Evolutionary conservation across 2,113 vertebrate genomes (phyloP).

Genomic region (Daphoenositta chrysoptera): DNA sequence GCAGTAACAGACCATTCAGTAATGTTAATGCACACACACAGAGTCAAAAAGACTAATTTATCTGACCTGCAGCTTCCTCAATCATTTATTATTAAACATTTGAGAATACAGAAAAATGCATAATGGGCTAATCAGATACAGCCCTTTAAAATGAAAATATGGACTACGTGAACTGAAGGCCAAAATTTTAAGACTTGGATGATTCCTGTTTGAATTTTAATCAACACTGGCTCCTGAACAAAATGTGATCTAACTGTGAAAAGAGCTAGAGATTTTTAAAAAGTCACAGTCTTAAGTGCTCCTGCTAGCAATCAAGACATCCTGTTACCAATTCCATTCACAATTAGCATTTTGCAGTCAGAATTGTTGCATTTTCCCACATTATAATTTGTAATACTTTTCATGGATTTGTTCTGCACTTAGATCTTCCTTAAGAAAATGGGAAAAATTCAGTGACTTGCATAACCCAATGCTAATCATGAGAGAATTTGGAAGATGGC

Average conservation of each 20-base stretch:
- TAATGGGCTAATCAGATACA: neutral
- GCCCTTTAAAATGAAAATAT: neutral
- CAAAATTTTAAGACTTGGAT: neutral
- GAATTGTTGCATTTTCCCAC: neutral
- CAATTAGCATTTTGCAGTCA: neutral
- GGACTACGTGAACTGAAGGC: neutral
- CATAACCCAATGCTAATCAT: neutral
- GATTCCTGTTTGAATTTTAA: neutral
- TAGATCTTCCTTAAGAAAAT: neutral
- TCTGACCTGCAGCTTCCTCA: slow-evolving; percentile 20
- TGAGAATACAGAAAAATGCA: neutral
- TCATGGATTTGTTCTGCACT: neutral
- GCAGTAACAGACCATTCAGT: slow-evolving; percentile 43
- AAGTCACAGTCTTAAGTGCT: neutral
- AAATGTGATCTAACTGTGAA: neutral
- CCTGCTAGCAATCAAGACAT: neutral
- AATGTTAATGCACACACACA: slow-evolving; percentile 1
- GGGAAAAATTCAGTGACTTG: neutral
- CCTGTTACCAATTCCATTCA: neutral
- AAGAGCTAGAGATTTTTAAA: neutral
- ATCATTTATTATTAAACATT: slow-evolving; percentile 62
- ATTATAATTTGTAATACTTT: neutral
- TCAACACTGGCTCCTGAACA: neutral
- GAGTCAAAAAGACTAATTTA: slow-evolving; percentile 48
- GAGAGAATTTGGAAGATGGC: neutral